Percentiles rank a stretch among this genome's conserved stretches.
These are phyloP conservation scores for Poecile atricapillus DNA, from an alignment of 2,113 vertebrate genomes.

Conservation along the genomic window DNA sequence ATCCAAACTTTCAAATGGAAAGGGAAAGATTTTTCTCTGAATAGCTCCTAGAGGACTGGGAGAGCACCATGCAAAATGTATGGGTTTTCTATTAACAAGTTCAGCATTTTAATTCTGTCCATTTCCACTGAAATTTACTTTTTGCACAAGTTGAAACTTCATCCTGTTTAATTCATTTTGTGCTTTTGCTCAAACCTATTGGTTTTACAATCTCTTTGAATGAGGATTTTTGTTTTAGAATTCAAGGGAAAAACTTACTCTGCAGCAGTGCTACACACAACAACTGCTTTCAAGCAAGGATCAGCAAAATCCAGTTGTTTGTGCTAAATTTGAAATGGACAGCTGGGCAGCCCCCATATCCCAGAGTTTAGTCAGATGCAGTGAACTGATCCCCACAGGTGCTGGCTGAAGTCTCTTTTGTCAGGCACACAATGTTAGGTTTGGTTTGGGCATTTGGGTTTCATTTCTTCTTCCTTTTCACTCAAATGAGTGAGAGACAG, in stretches of 20 bases:
- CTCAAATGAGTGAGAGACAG: background rate
- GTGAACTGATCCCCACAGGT: background rate
- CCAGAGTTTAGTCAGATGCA: background rate
- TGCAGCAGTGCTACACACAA: background rate
- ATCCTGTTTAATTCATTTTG: background rate
- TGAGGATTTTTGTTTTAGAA: background rate
- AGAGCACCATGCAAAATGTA: background rate
- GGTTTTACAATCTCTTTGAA: background rate
- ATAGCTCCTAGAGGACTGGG: background rate
- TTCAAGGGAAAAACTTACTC: background rate
- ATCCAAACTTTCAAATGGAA: background rate
- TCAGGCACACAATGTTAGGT: background rate
- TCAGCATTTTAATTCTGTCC: background rate
- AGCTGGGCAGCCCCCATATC: background rate
- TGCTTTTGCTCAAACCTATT: background rate
- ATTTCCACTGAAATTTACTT: background rate
- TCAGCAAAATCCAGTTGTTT: background rate
- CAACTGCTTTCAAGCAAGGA: background rate
- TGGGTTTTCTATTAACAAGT: background rate
- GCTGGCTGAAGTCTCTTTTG: background rate
- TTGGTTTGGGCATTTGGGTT: background rate
- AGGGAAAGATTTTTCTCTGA: background rate
- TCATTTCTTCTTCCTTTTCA: background rate
- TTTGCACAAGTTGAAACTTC: background rate
- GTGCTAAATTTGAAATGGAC: background rate